These are phyloP conservation scores for Littorina saxatilis DNA, from an alignment of 1,140 invertebrate genomes.

Conservation along the genomic window DNA sequence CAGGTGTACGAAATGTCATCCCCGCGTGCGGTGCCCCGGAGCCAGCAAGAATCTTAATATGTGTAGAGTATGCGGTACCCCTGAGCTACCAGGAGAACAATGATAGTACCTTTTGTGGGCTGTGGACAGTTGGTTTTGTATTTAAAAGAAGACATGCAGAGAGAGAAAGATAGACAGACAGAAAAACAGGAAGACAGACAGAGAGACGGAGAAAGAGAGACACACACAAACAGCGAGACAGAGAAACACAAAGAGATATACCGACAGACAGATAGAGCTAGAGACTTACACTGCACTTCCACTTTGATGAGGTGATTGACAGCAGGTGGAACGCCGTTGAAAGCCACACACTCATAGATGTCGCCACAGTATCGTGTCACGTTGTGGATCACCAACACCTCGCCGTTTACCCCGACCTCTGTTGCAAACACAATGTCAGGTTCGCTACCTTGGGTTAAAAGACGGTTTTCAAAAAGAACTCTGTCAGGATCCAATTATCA, in stretches of 20 bases:
- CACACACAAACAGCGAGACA: constrained; percentile 2
- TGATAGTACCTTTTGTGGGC: too few relatives aligned
- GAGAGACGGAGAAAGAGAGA: not conserved
- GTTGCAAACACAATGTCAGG: not conserved
- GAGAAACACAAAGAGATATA: not conserved
- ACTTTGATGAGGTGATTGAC: constrained; percentile 70
- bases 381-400: constrained; percentile 72
- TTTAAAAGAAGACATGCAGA: too few relatives aligned
- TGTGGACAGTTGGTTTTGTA: too few relatives aligned
- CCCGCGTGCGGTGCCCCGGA: too few relatives aligned
- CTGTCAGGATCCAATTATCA: too few relatives aligned
- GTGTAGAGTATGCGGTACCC: too few relatives aligned
- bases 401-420: constrained; percentile 68
- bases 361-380: constrained; percentile 72
- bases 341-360: constrained; percentile 72
- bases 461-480: too few relatives aligned
- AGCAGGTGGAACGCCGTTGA: constrained; percentile 69
- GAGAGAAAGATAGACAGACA: not conserved
- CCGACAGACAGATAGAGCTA: not conserved
- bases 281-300: constrained; percentile 72
- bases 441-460: too few relatives aligned
- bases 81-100: too few relatives aligned
- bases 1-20: too few relatives aligned
- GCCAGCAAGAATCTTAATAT: too few relatives aligned
- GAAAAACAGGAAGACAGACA: constrained; percentile 4